Base-by-base conservation (phyloP, 2,797 vertebrate genomes). In the Thalassophryne amazonica region DNA sequence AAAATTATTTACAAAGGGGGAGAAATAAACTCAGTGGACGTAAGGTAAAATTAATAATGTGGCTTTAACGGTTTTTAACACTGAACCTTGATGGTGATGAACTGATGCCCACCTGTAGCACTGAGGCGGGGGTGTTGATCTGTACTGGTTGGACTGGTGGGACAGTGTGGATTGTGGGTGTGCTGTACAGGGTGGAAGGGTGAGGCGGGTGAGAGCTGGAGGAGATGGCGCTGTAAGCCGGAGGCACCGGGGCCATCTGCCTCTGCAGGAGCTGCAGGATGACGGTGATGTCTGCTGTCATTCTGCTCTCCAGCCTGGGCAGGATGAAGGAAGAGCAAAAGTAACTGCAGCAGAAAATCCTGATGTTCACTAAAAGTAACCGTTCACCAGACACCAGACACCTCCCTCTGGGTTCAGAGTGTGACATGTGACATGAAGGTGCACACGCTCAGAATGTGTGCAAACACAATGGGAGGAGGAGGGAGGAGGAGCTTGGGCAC, bases 181-280 rank as follows among this genome's bases (percentile, higher is more conserved):
- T 34, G 52, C 52, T 33, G 54, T 73, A 83, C 28, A 85, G 56
- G 1, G 56, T 33, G 29, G 60, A 46, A 35, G 78, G 73, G 72
- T 84, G 56, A 56, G 89, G 56, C 13, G 85, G 83, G 38, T 84
- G 89, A 41, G 83, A 70, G 34, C 74, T 48, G 0, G 93, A 88
- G 0, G 92, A 93, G 84, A 94, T 91, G 2, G 90, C 87, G 28
- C 93, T 92, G 84, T 93, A 98, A 0, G 93, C 90, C 0, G 93
- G 91, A 0, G 93, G 93, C 46, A 95, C 93, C 11, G 91, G 93
- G 24, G 91, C 86, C 75, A 92, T 86, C 83, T 96, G 93, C 65
- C 93, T 92, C 80, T 95, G 95, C 42, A 99, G 93, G 52, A 99
- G 91, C 90, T 97, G 94, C 34, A 98, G 91, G 83, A 99, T 96